Percentiles rank a stretch among this genome's conserved stretches.
Evolutionary conservation across 2,113 vertebrate genomes (phyloP).

Genomic region (Anser cygnoides): DNA sequence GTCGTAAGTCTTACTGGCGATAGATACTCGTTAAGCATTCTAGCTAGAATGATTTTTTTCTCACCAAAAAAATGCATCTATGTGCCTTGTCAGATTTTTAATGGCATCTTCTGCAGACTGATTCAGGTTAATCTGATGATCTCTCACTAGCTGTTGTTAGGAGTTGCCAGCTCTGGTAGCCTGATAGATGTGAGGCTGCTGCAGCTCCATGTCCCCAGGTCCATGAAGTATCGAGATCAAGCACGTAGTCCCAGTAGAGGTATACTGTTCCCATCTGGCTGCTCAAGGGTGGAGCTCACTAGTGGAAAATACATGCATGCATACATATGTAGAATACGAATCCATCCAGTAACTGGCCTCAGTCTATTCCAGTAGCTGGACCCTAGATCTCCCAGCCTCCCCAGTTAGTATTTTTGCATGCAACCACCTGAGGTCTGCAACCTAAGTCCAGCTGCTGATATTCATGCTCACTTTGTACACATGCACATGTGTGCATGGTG

Average conservation of each 20-base stretch:
- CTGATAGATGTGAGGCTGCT: background rate
- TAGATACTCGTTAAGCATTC: background rate
- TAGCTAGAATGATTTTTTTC: background rate
- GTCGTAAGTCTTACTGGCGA: background rate
- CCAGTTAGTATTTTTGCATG: background rate
- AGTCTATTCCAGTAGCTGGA: background rate
- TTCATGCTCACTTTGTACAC: background rate
- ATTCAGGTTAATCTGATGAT: background rate
- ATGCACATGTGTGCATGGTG: rapidly evolving
- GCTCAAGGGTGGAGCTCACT: background rate
- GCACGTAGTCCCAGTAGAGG: background rate
- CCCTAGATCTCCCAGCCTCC: background rate
- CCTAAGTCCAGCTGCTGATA: background rate
- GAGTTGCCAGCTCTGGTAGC: background rate
- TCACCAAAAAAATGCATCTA: background rate
- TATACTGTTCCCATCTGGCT: background rate
- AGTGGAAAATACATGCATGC: rapidly evolving
- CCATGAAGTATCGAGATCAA: background rate
- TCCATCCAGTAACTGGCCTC: background rate
- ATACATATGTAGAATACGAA: rapidly evolving
- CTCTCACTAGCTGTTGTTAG: background rate
- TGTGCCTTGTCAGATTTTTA: background rate
- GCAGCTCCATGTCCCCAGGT: background rate
- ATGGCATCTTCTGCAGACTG: background rate
- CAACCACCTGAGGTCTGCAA: background rate